A percentile compares a stretch with the other conserved stretches of the same genome.
Evolutionary conservation across 2,888 invertebrate genomes (phyloP).

Genomic region (Galerucella pusilla): DNA sequence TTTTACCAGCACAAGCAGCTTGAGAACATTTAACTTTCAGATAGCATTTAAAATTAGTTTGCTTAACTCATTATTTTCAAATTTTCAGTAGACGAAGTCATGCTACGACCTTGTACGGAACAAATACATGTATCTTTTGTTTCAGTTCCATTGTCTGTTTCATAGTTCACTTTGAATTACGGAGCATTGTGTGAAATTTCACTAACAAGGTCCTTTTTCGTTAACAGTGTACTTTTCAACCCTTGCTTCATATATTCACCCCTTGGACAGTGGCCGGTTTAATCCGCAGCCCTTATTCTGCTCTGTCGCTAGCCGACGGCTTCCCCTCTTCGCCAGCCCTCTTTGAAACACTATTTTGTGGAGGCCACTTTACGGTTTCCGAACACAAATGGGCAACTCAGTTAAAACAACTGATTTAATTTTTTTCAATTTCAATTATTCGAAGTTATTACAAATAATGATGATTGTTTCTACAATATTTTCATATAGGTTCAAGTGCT

Average conservation of each 20-base stretch:
- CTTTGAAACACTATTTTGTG: slow-evolving; percentile 48
- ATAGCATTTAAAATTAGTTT: too few species aligned
- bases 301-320: slow-evolving; percentile 5
- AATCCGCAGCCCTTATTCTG: slow-evolving; percentile 51
- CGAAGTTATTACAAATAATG: neutral
- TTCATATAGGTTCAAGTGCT: too few species aligned
- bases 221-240: slow-evolving; percentile 61
- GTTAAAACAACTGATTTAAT: slow-evolving; percentile 37
- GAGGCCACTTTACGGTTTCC: slow-evolving; percentile 46
- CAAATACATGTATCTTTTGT: slow-evolving; percentile 47
- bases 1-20: too few species aligned
- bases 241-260: slow-evolving; percentile 65
- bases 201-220: slow-evolving; percentile 58
- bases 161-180: slow-evolving; percentile 56
- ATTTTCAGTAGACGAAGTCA: neutral
- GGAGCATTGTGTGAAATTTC: slow-evolving; percentile 54
- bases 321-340: neutral
- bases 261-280: slow-evolving; percentile 64
- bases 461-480: too few species aligned
- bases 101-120: slow-evolving; percentile 20
- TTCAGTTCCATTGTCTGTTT: slow-evolving; percentile 50
- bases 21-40: too few species aligned
- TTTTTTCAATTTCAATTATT: neutral
- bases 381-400: slow-evolving; percentile 38
- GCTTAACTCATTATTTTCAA: too few species aligned